Conservation (phyloP, 2,888 invertebrate genomes). For the Pterostichus madidus region DNA sequence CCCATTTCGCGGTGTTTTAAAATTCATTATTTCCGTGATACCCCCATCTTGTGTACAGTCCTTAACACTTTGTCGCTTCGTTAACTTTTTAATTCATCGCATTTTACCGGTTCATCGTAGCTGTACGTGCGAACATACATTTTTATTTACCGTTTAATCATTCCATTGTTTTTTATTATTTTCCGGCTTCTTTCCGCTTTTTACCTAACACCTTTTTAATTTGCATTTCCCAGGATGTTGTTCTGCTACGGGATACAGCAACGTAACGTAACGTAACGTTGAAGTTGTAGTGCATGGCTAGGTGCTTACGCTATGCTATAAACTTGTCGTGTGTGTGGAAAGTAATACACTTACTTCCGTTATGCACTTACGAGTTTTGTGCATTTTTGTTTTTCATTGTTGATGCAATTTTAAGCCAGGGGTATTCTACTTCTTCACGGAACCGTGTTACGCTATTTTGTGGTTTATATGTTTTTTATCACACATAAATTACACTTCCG, state of each 20-base stretch:
- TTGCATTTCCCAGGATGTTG: conserved; percentile 27
- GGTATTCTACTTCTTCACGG: no score
- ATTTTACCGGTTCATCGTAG: background rate
- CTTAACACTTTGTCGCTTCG: conserved; percentile 32
- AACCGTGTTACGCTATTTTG: no score
- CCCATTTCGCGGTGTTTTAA: conserved; percentile 14
- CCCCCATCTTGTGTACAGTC: conserved; percentile 23
- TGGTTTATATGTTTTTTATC: no score
- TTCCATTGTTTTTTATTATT: conserved; percentile 32
- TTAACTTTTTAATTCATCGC: conserved; percentile 33
- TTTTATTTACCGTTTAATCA: conserved; percentile 41
- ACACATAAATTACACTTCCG: no score
- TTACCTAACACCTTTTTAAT: conserved; percentile 19
- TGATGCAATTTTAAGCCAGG: background rate
- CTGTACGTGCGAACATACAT: conserved; percentile 3
- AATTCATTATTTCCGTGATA: conserved; percentile 28
- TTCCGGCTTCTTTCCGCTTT: conserved; percentile 5
- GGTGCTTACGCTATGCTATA: background rate
- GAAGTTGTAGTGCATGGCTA: background rate
- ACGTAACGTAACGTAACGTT: background rate
- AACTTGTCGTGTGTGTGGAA: background rate
- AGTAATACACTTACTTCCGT: conserved; percentile 39
- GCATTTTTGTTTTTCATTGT: conserved; percentile 10
- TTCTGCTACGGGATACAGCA: background rate
- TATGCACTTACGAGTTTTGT: conserved; percentile 18